Evolutionary conservation across 2,113 vertebrate genomes (phyloP).

Genomic region (Lophius piscatorius): DNA sequence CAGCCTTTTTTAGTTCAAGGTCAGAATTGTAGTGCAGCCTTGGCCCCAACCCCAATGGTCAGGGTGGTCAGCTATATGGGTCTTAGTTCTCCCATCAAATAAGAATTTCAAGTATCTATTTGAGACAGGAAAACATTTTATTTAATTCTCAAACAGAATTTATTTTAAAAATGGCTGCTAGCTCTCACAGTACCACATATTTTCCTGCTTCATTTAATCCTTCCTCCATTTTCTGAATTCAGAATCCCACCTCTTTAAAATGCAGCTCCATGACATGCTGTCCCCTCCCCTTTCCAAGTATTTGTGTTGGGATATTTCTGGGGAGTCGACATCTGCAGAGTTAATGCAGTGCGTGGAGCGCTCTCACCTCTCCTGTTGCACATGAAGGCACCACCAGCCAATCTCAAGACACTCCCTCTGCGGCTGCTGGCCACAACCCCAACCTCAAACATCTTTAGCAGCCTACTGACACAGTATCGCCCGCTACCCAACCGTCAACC

Average conservation of each 20-base stretch:
- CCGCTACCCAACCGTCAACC: conserved; percentile 32
- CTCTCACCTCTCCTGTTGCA: conserved; percentile 42
- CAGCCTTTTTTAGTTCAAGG: conserved; percentile 85
- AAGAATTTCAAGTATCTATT: conserved; percentile 27
- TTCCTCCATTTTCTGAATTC: background rate
- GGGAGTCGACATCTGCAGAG: conserved; percentile 67
- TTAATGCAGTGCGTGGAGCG: conserved; percentile 56
- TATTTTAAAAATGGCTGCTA: background rate
- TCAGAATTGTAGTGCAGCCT: conserved; percentile 64
- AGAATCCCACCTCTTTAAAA: conserved; percentile 34
- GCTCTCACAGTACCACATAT: background rate
- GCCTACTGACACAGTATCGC: conserved; percentile 18
- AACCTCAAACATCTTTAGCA: background rate
- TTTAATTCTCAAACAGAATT: background rate
- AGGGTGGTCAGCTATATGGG: conserved; percentile 36
- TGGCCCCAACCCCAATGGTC: conserved; percentile 42
- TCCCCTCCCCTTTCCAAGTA: conserved; percentile 24
- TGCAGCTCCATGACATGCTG: conserved; percentile 18
- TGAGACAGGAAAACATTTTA: conserved; percentile 2
- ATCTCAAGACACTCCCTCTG: conserved; percentile 22
- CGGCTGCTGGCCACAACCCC: too few relatives aligned
- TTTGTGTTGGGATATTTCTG: conserved; percentile 53
- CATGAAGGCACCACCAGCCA: conserved; percentile 19
- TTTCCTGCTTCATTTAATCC: conserved; percentile 1
- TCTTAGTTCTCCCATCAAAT: conserved; percentile 32